Conservation (phyloP, 64 coral and sea anemone species). For the Stichodactyla mertensii region DNA sequence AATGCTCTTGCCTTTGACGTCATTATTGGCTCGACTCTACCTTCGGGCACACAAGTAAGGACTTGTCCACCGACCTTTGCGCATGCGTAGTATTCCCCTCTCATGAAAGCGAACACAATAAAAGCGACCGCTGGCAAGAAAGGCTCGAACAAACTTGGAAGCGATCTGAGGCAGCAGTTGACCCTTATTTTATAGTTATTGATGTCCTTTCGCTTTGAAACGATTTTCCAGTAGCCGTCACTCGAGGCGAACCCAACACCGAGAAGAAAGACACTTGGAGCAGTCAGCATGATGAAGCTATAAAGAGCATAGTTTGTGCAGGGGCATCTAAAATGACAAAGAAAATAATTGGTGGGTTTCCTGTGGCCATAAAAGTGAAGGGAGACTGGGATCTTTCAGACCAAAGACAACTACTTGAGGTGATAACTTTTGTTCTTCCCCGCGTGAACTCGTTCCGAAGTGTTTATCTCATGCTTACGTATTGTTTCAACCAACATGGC, state of each 20-base stretch:
- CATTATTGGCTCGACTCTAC: not conserved
- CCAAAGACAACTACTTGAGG: too few relatives aligned
- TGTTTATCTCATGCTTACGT: too few relatives aligned
- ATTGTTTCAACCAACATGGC: too few relatives aligned
- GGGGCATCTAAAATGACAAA: constrained; percentile 5
- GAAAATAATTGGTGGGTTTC: not conserved
- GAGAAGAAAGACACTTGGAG: constrained; percentile 5
- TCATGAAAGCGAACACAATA: not conserved
- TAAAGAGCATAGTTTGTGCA: constrained; percentile 15
- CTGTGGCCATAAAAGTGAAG: not conserved
- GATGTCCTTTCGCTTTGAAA: not conserved
- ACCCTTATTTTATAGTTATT: not conserved
- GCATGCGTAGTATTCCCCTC: constrained; percentile 25
- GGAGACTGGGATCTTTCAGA: too few relatives aligned
- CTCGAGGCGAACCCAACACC: constrained; percentile 4
- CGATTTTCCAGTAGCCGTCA: constrained; percentile 6
- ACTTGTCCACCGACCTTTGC: not conserved
- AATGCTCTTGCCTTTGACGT: not conserved
- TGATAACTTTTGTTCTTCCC: too few relatives aligned
- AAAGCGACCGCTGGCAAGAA: constrained; percentile 3
- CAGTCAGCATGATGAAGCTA: constrained; percentile 9
- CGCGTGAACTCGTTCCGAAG: too few relatives aligned
- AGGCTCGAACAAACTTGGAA: constrained; percentile 19
- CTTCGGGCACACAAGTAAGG: not conserved
- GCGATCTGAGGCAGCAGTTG: constrained; percentile 15